Evolutionary conservation across 2,797 vertebrate genomes (phyloP).

Genomic region (Rhadinocentrus ornatus): DNA sequence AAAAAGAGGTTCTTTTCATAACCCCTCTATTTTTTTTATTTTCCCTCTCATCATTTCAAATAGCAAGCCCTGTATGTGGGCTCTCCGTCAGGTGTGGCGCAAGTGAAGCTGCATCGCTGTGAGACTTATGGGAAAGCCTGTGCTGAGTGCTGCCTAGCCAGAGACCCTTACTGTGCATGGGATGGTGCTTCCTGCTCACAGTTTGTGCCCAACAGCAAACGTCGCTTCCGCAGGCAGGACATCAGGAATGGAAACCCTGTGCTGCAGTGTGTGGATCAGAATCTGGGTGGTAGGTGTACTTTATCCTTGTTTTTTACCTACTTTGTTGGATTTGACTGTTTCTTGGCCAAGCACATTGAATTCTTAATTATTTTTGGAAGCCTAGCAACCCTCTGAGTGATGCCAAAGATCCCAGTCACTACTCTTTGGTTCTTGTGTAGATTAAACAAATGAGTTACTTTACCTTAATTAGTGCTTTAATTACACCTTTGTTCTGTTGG

Average conservation of each 20-base stretch:
- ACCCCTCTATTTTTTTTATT: conserved; percentile 32
- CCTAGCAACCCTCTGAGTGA: neutral
- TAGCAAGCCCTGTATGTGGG: conserved; percentile 92
- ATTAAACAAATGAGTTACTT: neutral
- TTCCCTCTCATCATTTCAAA: neutral
- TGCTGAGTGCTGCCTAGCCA: conserved; percentile 93
- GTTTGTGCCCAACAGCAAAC: conserved; percentile 84
- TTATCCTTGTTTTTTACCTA: neutral
- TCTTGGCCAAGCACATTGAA: conserved; percentile 1
- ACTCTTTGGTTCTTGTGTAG: neutral
- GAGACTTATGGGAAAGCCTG: conserved; percentile 92
- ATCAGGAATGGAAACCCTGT: conserved; percentile 86
- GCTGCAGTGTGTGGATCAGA: conserved; percentile 91
- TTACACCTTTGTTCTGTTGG: neutral
- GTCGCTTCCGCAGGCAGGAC: conserved; percentile 89
- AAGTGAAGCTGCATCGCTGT: conserved; percentile 90
- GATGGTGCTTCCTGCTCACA: conserved; percentile 87
- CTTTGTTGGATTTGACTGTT: conserved; percentile 1
- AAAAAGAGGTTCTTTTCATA: neutral
- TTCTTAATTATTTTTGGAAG: neutral
- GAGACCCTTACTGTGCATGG: conserved; percentile 96
- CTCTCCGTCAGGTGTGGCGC: conserved; percentile 86
- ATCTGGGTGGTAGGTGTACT: conserved; percentile 82
- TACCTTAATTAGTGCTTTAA: neutral
- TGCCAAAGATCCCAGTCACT: neutral